A percentile compares a stretch with the other conserved stretches of the same genome.
Conservation (phyloP, 2,113 vertebrate species). For the Percina caprodes region DNA sequence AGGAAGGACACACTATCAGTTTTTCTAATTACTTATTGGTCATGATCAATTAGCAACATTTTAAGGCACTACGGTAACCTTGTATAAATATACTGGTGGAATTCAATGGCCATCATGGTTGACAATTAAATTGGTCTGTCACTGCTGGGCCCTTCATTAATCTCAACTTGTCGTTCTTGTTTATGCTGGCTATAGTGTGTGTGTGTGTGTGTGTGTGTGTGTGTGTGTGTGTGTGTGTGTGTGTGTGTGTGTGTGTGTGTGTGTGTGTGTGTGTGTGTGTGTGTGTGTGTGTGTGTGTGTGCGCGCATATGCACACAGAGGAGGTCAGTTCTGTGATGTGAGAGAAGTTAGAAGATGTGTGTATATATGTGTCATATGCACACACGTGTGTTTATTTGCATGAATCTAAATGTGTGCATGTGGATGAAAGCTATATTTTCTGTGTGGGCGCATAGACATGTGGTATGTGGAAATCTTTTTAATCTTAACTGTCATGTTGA, state of each 20-base stretch:
- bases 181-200: constrained; percentile 93
- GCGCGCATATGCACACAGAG: too few relatives aligned
- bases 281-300: constrained; percentile 32
- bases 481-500: constrained; percentile 78
- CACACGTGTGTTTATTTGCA: constrained; percentile 74
- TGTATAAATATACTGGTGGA: constrained; percentile 93
- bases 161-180: constrained; percentile 99
- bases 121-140: constrained; percentile 98
- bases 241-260: constrained; percentile 61
- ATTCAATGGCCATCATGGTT: constrained; percentile 93
- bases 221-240: constrained; percentile 33
- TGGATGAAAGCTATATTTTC: constrained; percentile 63
- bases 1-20: constrained; percentile 67
- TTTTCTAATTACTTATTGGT: constrained; percentile 91
- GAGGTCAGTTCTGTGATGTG: constrained; percentile 47
- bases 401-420: constrained; percentile 34
- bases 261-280: constrained; percentile 78
- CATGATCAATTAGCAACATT: constrained; percentile 94
- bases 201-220: constrained; percentile 79
- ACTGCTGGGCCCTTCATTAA: constrained; percentile 95
- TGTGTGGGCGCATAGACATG: constrained; percentile 23
- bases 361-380: constrained; percentile 54
- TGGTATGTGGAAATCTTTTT: constrained; percentile 80
- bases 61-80: constrained; percentile 87
- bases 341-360: constrained; percentile 41